Base-by-base conservation (phyloP, 2,113 vertebrate genomes). In the Guaruba guarouba region DNA sequence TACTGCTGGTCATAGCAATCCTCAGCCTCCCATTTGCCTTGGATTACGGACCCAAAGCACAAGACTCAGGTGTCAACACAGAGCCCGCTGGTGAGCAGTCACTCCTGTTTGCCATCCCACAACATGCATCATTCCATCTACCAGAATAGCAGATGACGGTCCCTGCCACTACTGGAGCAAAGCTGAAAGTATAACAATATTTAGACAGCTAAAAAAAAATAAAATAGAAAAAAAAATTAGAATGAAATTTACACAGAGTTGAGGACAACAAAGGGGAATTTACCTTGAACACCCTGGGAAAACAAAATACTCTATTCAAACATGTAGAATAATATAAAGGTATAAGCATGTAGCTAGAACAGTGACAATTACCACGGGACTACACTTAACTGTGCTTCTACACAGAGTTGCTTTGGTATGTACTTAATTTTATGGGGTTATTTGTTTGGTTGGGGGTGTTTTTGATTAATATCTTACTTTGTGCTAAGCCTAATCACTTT, bases 41-140 rank as follows among this genome's bases (percentile, higher is more conserved):
- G 8, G 11, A 14, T 23, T 28, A 59, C 2, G 15, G 37, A 43
- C 10, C 13, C 73, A 6, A 55, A 18, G 43, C 39, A 68, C 3
- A 76, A 84, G 29, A 35, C 69, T 68, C 68, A 24, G 16, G 25
- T 19, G 35, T 31, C 20, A 54, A 22, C 7, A 8, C 2, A 78
- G 7, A 84, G 23, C n/a, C 37, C 43, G 23, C 11, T 4, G 5
- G 17, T n/a, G 39, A 90, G 48, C 44, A 44, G 37, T 5, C 14
- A 6, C n/a, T 37, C 16, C 43, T 43, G n/a, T 27, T 3, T 28
- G 11, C 35, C 16, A 35, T 5, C 35, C 51, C 44, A 64, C 29
- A 64, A 17, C 0, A 1, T 0, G 0, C 44, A 41, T 7, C 25
- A 37, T 12, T 22, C 37, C 67, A 70, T 1, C 46, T 27, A 17